Evolutionary conservation across 2,113 vertebrate genomes (phyloP).

Genomic region (Melanerpes formicivorus): DNA sequence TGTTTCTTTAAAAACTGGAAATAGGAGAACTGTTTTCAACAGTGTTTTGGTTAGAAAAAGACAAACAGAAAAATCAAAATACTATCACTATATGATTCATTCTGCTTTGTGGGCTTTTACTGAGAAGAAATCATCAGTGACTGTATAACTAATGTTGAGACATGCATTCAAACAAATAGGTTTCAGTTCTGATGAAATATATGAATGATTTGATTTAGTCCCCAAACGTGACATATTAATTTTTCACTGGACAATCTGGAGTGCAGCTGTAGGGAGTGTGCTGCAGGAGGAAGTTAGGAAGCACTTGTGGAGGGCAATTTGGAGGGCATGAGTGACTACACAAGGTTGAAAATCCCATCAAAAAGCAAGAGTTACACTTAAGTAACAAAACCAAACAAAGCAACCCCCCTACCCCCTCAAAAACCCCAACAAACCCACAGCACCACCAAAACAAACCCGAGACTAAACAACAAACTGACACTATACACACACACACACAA

Average conservation of each 20-base stretch:
- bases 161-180: background rate
- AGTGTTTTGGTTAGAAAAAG: background rate
- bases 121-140: background rate
- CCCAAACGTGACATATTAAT: background rate
- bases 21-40: background rate
- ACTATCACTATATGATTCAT: background rate
- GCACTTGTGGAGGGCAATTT: background rate
- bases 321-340: background rate
- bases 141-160: background rate
- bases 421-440: background rate
- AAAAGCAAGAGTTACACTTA: background rate
- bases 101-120: background rate
- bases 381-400: background rate
- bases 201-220: background rate
- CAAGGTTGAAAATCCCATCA: background rate
- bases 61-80: conserved; percentile 14
- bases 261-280: background rate
- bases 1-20: background rate
- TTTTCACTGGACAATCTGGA: conserved; percentile 23
- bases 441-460: background rate
- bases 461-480: background rate
- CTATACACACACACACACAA: background rate
- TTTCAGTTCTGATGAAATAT: conserved; percentile 11
- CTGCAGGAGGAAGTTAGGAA: background rate
- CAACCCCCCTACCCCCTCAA: background rate